Evolutionary conservation across 1,140 invertebrate species (phyloP), one percentile per base, ranked within the genome.

Genomic region (Chironomus tepperi): DNA sequence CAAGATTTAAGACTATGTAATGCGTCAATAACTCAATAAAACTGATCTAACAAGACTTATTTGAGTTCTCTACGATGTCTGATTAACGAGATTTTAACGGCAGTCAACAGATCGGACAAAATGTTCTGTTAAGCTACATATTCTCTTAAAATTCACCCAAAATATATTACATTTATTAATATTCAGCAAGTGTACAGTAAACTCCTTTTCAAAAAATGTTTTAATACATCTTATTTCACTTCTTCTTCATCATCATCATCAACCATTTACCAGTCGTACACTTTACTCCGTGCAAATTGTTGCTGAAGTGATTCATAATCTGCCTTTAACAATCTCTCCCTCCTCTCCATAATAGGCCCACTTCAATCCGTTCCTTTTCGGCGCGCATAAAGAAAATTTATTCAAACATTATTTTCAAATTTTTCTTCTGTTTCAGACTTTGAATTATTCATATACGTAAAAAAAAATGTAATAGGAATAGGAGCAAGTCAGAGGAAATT

Each of bases 101-200:
- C n/a, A n/a, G n/a, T n/a, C n/a, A n/a, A n/a, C n/a, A n/a, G n/a
- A n/a, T n/a, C n/a, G n/a, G n/a, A n/a, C n/a, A n/a, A n/a, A n/a
- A n/a, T n/a, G n/a, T n/a, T n/a, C n/a, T n/a, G n/a, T n/a, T n/a
- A n/a, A n/a, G n/a, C n/a, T n/a, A n/a, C n/a, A n/a, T n/a, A n/a
- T n/a, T n/a, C n/a, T n/a, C n/a, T n/a, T n/a, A n/a, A n/a, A n/a
- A n/a, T n/a, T n/a, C n/a, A n/a, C n/a, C n/a, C n/a, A n/a, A n/a
- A n/a, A n/a, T 34, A 34, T 34, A 34, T 34, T 34, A 34, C 24
- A 34, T 34, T 34, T 34, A 57, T 57, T 57, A 57, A 57, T 57
- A 57, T 57, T 57, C 47, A 57, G n/a, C 47, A n/a, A 57, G 47
- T 57, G 47, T 57, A 57, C 47, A n/a, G 47, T n/a, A 57, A 57